Base-by-base conservation (phyloP, 1,140 invertebrate species). In the Drosophila pseudoananassae region DNA sequence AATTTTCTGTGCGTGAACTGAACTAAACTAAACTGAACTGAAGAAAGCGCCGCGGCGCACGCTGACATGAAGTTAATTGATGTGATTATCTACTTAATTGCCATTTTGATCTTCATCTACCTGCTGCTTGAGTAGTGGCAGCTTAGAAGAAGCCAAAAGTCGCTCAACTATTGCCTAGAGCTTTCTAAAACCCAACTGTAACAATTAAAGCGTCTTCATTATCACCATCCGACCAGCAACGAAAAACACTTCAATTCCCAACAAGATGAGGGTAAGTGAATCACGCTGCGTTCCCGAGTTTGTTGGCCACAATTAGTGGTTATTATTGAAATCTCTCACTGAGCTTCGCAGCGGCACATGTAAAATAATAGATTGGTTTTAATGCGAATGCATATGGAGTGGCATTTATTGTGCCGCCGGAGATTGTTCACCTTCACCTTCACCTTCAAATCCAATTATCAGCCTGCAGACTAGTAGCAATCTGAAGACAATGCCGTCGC, bases 11-110 rank as follows among this genome's bases (percentile, higher is more conserved):
- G 47, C 55, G 73, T 69, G 51, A 33, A 52, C 8, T 43, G 9
- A 46, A 46, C 40, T 43, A 17, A 46, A 20, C 43, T 4, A 10
- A 46, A 46, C 69, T 14, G n/a, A 45, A 49, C 20, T 49, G 46
- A 81, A 76, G 76, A 88, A 89, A 89, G 79, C 83, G 76, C 84
- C 38, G 38, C 51, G 49, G 78, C 75, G 83, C 65, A 76, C 82
- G 83, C 64, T 89, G 90, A 77, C 85, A 91, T 91, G 90, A 91
- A 91, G 85, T 78, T 91, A 85, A 90, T 91, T 87, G 90, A 91
- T 71, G 90, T 91, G 75, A 91, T 91, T 80, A 78, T 90, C 55
- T 91, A 91, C 55, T 65, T 91, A 78, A 91, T 91, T 81, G 79
- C 82, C 54, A 70, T 91, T 76, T 78, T 91, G 69, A 90, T 91